These are phyloP conservation scores for Carassius auratus DNA, from an alignment of 2,113 vertebrate species.

Conservation along the genomic window DNA sequence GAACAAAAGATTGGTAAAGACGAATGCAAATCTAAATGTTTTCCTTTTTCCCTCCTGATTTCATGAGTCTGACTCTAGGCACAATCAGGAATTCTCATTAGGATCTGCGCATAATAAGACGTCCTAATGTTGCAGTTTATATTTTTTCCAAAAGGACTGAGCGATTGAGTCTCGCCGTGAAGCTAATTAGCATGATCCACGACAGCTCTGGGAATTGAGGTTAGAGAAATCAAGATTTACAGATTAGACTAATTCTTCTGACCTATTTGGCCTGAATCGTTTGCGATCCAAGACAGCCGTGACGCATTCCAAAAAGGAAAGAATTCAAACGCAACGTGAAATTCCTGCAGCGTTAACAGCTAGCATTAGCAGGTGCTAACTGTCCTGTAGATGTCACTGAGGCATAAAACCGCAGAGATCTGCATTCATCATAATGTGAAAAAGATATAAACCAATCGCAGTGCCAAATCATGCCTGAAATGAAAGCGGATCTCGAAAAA, in stretches of 20 bases:
- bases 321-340: background rate
- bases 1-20: background rate
- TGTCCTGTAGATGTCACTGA: slow-evolving; percentile 8
- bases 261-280: slow-evolving; percentile 42
- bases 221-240: slow-evolving; percentile 46
- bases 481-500: slow-evolving; percentile 1
- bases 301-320: slow-evolving; percentile 24
- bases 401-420: slow-evolving; percentile 8
- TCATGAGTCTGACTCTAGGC: background rate
- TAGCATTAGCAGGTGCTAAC: slow-evolving; percentile 41
- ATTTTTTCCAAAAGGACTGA: slow-evolving; percentile 28
- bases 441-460: slow-evolving; percentile 7
- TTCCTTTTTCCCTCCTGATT: slow-evolving; percentile 2
- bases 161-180: slow-evolving; percentile 27
- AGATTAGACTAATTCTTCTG: slow-evolving; percentile 45
- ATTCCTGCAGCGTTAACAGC: slow-evolving; percentile 2
- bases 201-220: slow-evolving; percentile 45
- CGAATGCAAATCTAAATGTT: background rate
- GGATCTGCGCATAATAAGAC: slow-evolving; percentile 18
- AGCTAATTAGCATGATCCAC: slow-evolving; percentile 45
- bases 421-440: slow-evolving; percentile 8
- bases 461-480: slow-evolving; percentile 21
- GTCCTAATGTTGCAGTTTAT: slow-evolving; percentile 33
- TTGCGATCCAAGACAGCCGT: slow-evolving; percentile 1
- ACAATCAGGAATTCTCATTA: slow-evolving; percentile 48